Base-by-base conservation (phyloP, 2,113 vertebrate species). In the Apteryx mantelli region DNA sequence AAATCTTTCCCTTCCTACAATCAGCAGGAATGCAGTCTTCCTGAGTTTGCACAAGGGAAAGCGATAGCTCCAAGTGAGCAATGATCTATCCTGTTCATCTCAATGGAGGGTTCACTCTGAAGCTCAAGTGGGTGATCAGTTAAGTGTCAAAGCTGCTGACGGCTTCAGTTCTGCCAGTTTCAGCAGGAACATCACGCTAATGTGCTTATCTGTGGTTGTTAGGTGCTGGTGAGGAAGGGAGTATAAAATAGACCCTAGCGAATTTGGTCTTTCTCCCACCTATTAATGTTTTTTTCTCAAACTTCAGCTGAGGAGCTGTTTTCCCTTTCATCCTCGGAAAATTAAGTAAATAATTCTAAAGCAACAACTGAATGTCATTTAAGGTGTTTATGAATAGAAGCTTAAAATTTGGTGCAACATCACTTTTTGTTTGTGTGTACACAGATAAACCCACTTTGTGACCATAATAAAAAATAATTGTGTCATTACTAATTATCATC, bases 1-100 rank as follows among this genome's bases (percentile, higher is more conserved):
- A 48, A 82, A 77, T 36, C 58, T 8, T 9, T 74, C n/a, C 32
- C 30, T 34, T 30, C 56, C 56, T 34, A 38, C 0, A 0, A 16
- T 82, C 34, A 50, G 44, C 18, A 56, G 30, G 6, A 26, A 1
- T 17, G 26, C 1, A 1, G 13, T 40, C 12, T 12, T 88, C 21
- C 52, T 55, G 18, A 15, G 3, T 70, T 28, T 73, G 28, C 16
- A 10, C 2, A 8, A 14, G 25, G 8, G 22, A 68, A 56, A 77
- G 11, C 13, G 17, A 9, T 9, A 82, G 60, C 18, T 63, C 42
- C 9, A 30, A 69, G 56, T 13, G 4, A 76, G 12, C 32, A 17
- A 32, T 9, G 11, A 13, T 30, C 7, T 76, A 9, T 71, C 21
- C n/a, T 65, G 5, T 13, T 61, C 2, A 1, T 34, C 42, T 61